Evolutionary conservation across 2,888 invertebrate species (phyloP).

Genomic region (Xestobium rufovillosum): DNA sequence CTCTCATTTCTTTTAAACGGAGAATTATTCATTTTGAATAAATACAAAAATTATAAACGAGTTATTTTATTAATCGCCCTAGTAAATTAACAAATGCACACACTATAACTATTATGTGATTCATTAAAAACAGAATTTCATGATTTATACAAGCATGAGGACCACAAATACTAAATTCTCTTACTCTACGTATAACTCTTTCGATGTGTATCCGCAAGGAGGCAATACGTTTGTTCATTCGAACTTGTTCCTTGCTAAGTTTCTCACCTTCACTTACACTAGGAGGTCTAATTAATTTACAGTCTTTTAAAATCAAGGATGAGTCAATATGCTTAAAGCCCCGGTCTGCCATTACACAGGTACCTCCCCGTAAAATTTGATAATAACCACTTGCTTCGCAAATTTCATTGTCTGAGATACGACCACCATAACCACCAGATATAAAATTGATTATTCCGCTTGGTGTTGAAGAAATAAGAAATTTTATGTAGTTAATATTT

Average conservation of each 20-base stretch:
- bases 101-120: slow-evolving; percentile 15
- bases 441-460: no score
- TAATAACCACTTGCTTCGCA: slow-evolving; percentile 10
- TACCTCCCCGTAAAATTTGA: slow-evolving; percentile 4
- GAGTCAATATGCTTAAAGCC: slow-evolving; percentile 14
- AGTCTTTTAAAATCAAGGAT: slow-evolving; percentile 8
- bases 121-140: slow-evolving; percentile 12
- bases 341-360: slow-evolving; percentile 13
- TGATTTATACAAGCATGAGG: slow-evolving; percentile 13
- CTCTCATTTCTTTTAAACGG: no score
- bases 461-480: slow-evolving; percentile 24
- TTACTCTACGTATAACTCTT: slow-evolving; percentile 9
- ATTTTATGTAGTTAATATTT: no score
- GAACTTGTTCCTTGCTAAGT: slow-evolving; percentile 7
- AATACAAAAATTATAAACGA: no score
- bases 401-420: no score
- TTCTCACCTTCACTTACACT: slow-evolving; percentile 9
- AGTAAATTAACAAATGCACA: slow-evolving; percentile 21
- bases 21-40: no score
- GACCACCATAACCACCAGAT: no score
- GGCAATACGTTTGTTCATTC: slow-evolving; percentile 11
- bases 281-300: slow-evolving; percentile 15
- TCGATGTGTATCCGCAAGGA: slow-evolving; percentile 12
- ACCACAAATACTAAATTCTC: no score
- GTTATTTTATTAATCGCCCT: no score